phyloP scores from a whole-genome alignment of 2,888 invertebrate species.

The Monochamus alternatus region DNA sequence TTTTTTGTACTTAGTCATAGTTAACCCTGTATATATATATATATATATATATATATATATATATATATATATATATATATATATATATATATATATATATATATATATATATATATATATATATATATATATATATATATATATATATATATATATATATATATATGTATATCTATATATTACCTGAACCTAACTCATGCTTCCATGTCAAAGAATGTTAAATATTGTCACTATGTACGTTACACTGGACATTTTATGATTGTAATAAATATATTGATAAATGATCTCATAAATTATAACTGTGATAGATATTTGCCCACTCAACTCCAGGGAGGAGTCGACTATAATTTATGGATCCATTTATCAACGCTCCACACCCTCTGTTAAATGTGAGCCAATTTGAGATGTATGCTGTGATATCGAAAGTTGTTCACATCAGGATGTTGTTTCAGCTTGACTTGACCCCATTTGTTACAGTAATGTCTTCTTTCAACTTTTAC shows the following conservation, averaged over 20 bases:
- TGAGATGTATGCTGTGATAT: constrained; percentile 73
- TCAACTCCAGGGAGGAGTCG: constrained; percentile 71
- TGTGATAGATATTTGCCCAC: constrained; percentile 72
- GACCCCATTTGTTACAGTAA: constrained; percentile 71
- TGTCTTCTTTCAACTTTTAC: constrained; percentile 72
- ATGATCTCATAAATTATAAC: constrained; percentile 72
- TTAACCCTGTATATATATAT: no score
- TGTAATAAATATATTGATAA: constrained; percentile 72
- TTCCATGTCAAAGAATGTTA: constrained; percentile 57
- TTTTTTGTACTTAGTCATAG: no score
- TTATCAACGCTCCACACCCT: constrained; percentile 73
- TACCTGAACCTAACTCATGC: no score
- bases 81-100: no score
- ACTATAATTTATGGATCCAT: constrained; percentile 71
- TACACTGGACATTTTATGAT: constrained; percentile 66
- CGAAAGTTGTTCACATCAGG: constrained; percentile 65
- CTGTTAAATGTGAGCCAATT: constrained; percentile 74
- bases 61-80: no score
- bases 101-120: no score
- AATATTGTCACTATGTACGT: constrained; percentile 58
- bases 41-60: no score
- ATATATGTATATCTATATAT: no score
- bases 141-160: no score
- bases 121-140: no score
- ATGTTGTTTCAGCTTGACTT: constrained; percentile 71